Base-by-base conservation (phyloP, 2,113 vertebrate species). In the Stegastes partitus region DNA sequence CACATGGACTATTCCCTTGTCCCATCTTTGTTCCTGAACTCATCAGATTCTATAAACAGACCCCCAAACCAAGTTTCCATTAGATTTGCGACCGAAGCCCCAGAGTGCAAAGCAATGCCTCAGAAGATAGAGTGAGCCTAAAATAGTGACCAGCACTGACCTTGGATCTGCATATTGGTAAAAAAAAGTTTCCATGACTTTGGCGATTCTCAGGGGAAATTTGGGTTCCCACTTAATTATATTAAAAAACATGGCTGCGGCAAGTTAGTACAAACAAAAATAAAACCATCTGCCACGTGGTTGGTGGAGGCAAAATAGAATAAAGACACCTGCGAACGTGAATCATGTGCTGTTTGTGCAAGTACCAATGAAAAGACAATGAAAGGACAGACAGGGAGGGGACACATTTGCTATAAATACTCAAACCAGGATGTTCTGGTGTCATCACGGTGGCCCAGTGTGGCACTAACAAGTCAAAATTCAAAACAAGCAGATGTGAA, bases 91-190 rank as follows among this genome's bases (percentile, higher is more conserved):
- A 77, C 14, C 23, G 61, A 84, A 83, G 72, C 87, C 93, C 91
- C 79, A 79, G 90, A 85, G 91, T 77, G 62, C 76, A 54, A 54
- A 83, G 56, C 68, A 65, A 44, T 82, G 78, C 66, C 44, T 85
- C 28, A 42, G 21, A 78, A 83, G 71, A 89, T 81, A 61, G 77
- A 82, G 77, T 71, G 45, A 53, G 80, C 87, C 87, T 86, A 78
- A 93, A 93, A 92, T 94, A 91, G 91, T 69, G 73, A 3, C 61
- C 67, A 66, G 58, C 4, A n/a, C 11, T 91, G 91, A 94, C 91
- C 90, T 91, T 71, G 72, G 79, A 85, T 73, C 47, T 86, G 87
- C 78, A 81, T 77, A 68, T 83, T 82, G 87, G 85, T 89, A 78
- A 42, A 34, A 34, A n/a, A 63, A 81, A 86, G 74, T 94, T 94